These are phyloP conservation scores for Drosophila differens DNA, from an alignment of 2,888 invertebrate genomes.

Conservation along the genomic window DNA sequence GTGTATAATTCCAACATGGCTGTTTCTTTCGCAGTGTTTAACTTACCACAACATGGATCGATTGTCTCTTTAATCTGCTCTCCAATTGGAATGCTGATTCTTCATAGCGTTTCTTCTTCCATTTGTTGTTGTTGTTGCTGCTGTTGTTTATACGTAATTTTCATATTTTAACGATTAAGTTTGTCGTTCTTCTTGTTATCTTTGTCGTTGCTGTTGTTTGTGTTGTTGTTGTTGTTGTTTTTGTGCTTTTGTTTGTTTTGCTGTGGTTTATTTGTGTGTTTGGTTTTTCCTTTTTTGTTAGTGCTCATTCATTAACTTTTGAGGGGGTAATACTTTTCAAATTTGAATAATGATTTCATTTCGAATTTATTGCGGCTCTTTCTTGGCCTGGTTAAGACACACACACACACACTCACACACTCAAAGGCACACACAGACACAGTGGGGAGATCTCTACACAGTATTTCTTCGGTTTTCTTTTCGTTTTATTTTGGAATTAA, in stretches of 20 bases:
- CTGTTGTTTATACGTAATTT: slow-evolving; percentile 27
- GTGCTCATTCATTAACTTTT: slow-evolving; percentile 30
- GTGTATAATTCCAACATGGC: not conserved
- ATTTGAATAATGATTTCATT: slow-evolving; percentile 59
- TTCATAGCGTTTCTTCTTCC: slow-evolving; percentile 37
- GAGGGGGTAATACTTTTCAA: slow-evolving; percentile 34
- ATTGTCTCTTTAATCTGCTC: slow-evolving; percentile 19
- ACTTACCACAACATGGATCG: slow-evolving; percentile 49
- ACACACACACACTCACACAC: slow-evolving; percentile 12
- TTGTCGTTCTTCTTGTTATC: slow-evolving; percentile 32
- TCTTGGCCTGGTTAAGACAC: slow-evolving; percentile 38
- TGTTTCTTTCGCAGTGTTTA: not conserved
- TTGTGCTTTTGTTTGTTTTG: slow-evolving; percentile 14
- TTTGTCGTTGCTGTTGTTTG: slow-evolving; percentile 25
- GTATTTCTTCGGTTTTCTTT: not conserved
- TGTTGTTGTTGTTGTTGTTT: slow-evolving; percentile 2
- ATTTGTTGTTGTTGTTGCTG: slow-evolving; percentile 22
- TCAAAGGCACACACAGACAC: slow-evolving; percentile 5
- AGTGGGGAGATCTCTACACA: slow-evolving; percentile 10
- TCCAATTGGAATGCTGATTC: slow-evolving; percentile 22
- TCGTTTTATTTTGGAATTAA: not conserved
- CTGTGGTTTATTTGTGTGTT: slow-evolving; percentile 20
- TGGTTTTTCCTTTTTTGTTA: slow-evolving; percentile 19
- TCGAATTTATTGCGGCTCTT: slow-evolving; percentile 31
- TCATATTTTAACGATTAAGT: slow-evolving; percentile 52